Base-by-base conservation (phyloP, 2,797 vertebrate genomes). In the Peromyscus nudipes region DNA sequence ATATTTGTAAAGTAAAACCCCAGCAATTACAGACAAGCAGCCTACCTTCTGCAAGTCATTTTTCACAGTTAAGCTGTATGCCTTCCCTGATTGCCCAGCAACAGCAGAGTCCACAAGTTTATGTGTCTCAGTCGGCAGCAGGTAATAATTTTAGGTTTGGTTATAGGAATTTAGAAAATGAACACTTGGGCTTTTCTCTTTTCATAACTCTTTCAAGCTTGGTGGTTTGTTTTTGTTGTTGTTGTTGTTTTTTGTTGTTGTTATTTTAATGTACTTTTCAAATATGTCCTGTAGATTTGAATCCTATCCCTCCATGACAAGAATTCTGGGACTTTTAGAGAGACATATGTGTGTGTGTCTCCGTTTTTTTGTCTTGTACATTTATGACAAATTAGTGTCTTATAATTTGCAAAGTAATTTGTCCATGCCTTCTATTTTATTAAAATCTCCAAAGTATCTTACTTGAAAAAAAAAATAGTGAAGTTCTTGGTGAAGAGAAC, bases 1-100 rank as follows among this genome's bases (percentile, higher is more conserved):
- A 99, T 97, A 99, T 99, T 98, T 99, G 99, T 98, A 99, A 99
- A 98, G 99, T 99, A 98, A 99, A 99, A 96, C 99, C 99, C 64
- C 99, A 99, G 95, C 99, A 99, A 97, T 97, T 99, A 94, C 99
- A 99, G 98, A 99, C 99, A 8, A 99, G 99, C 95, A 99, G 98
- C 97, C 98, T 99, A 93, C 99, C 99, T 29, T 99, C 99, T 93
- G 99, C 99, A 75, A 98, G 99, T 95, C 99, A 99, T 97, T 99
- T 99, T 97, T 99, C 99, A 84, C 99, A 99, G 97, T 98, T 99
- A 83, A 99, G 99, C 98, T 99, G 99, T 91, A 99, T 99, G 98
- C 99, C 99, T 6, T 99, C 99, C 10, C 99, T 99, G 52, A 99
- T 99, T 94, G 98, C 99, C 46, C 99, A 99, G 92, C 99, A 99